A percentile compares a stretch with the other conserved stretches of the same genome.
Conservation (phyloP, 2,797 vertebrate species). For the Chloroceryle inda region DNA sequence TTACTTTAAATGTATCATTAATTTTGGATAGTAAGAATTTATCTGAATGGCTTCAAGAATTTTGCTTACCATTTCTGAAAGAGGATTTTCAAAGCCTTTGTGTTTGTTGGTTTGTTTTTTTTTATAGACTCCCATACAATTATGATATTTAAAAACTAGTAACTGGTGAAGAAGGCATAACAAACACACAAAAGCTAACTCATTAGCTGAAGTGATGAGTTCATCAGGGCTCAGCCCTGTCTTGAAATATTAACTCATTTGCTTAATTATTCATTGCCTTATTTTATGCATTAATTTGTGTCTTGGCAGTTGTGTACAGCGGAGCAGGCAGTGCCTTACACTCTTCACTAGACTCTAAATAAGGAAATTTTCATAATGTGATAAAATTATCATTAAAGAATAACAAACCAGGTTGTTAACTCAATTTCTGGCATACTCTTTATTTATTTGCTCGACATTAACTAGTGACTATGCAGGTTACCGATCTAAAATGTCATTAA, state of each 20-base stretch:
- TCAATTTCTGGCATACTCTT: not conserved
- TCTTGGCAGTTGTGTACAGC: constrained; percentile 26
- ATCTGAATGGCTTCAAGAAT: constrained; percentile 12
- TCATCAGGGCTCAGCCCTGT: constrained; percentile 6
- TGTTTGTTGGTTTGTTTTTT: not conserved
- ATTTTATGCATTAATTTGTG: constrained; percentile 66
- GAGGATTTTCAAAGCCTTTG: not conserved
- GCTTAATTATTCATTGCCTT: constrained; percentile 70
- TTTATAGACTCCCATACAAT: not conserved
- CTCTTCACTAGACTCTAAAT: not conserved
- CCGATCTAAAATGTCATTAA: not conserved
- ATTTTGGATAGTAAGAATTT: not conserved
- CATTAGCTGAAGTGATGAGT: constrained; percentile 13
- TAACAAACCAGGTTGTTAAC: not conserved
- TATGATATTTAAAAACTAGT: constrained; percentile 10
- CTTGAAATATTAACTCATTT: constrained; percentile 65
- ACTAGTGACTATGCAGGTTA: not conserved
- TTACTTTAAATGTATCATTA: not conserved
- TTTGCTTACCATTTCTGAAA: constrained; percentile 19
- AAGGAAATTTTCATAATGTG: not conserved
- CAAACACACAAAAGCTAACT: constrained; percentile 30
- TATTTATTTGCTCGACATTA: not conserved
- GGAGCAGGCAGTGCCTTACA: not conserved
- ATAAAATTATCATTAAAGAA: not conserved
- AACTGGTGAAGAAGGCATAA: not conserved